These are phyloP conservation scores for Sternotherus odoratus DNA, from an alignment of 2,797 vertebrate species.

Conservation along the genomic window DNA sequence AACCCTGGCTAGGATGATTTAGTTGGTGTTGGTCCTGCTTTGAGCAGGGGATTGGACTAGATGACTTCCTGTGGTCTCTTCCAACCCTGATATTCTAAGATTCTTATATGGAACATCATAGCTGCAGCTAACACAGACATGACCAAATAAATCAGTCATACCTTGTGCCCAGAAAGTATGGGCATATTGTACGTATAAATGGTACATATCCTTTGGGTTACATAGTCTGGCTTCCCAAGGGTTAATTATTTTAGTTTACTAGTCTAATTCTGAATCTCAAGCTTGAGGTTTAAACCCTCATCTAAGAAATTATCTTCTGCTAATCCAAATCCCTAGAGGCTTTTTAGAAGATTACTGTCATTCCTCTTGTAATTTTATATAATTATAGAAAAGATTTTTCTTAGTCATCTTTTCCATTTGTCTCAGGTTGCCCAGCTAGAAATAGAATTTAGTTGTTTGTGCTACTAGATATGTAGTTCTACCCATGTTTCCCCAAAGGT, in stretches of 20 bases:
- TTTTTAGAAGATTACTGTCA: constrained; percentile 84
- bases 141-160: neutral
- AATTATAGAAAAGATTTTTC: constrained; percentile 84
- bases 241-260: constrained; percentile 76
- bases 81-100: too few species aligned
- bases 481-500: constrained; percentile 52
- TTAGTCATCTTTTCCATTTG: constrained; percentile 79
- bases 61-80: too few species aligned
- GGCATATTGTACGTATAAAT: neutral
- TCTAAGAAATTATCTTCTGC: constrained; percentile 86
- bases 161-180: neutral
- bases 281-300: constrained; percentile 78
- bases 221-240: constrained; percentile 58
- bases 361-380: constrained; percentile 85
- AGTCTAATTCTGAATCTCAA: constrained; percentile 74
- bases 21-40: too few species aligned
- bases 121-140: neutral
- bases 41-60: too few species aligned
- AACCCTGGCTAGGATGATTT: too few species aligned
- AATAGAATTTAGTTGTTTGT: constrained; percentile 64
- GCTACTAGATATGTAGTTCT: constrained; percentile 60
- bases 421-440: constrained; percentile 77
- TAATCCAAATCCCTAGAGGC: constrained; percentile 83
- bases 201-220: neutral
- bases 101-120: neutral